Conservation (phyloP, 2,113 vertebrate species). For the Ptilonorhynchus violaceus region DNA sequence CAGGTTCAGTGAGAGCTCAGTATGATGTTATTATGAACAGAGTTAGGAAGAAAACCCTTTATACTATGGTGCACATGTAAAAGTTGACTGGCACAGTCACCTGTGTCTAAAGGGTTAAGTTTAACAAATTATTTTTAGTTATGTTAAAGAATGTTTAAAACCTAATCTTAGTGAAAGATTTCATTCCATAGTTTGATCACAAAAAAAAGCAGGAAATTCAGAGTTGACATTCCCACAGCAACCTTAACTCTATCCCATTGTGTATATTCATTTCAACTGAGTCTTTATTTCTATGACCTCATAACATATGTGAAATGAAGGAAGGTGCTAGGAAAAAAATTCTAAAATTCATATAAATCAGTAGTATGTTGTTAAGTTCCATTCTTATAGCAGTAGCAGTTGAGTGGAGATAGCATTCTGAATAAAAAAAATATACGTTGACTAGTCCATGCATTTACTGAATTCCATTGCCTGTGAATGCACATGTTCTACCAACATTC, state of each 20-base stretch:
- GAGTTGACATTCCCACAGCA: constrained; percentile 12
- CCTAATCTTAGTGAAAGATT: neutral
- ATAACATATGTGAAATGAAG: constrained; percentile 23
- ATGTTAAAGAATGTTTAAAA: neutral
- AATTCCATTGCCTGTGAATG: neutral
- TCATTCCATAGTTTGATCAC: neutral
- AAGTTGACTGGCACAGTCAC: neutral
- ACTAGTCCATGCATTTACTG: neutral
- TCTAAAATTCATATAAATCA: neutral
- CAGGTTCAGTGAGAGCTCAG: neutral
- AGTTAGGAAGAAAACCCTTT: neutral
- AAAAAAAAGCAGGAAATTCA: constrained; percentile 35
- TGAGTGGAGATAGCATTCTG: neutral
- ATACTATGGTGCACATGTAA: neutral
- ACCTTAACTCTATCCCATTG: neutral
- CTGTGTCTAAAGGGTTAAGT: neutral
- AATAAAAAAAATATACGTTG: neutral
- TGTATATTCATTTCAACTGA: constrained; percentile 32
- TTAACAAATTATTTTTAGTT: constrained; percentile 23
- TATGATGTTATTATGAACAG: neutral
- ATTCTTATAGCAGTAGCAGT: neutral
- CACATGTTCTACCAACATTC: neutral
- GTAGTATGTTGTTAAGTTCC: neutral
- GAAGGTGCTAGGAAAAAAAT: constrained; percentile 18
- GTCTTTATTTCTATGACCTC: constrained; percentile 16